Conservation (phyloP, 1,140 invertebrate genomes). For the Drosophila fuyamai region DNA sequence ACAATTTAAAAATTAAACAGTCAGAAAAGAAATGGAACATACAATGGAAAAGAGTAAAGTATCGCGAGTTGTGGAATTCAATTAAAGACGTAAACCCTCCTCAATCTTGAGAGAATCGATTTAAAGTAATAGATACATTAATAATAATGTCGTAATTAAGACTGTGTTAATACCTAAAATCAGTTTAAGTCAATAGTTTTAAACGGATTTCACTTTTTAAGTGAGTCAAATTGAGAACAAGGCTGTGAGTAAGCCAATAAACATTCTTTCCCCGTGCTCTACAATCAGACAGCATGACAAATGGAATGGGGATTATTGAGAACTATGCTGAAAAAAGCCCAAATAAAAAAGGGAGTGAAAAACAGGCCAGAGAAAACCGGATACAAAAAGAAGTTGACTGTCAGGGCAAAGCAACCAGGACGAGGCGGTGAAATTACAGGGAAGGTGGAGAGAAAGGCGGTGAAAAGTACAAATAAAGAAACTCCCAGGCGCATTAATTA, state of each 20-base stretch:
- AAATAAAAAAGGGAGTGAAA: conserved; percentile 3
- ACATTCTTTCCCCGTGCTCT: conserved; percentile 1
- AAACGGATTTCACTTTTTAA: not conserved
- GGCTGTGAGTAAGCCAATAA: conserved; percentile 11
- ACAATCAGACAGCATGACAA: conserved; percentile 30
- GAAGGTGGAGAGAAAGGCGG: not conserved
- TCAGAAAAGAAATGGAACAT: not conserved
- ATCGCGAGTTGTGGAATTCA: not conserved
- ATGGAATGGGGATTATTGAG: conserved; percentile 25
- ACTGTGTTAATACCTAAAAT: not conserved
- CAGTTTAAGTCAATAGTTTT: not conserved
- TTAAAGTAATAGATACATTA: not conserved
- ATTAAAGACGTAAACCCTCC: too few species aligned
- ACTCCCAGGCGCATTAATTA: conserved; percentile 79
- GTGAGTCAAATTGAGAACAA: conserved; percentile 1
- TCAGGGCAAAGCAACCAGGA: not conserved
- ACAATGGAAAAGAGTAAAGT: not conserved
- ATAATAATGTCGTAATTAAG: not conserved
- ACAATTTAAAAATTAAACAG: not conserved
- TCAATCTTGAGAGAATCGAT: not conserved
- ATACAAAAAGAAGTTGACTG: conserved; percentile 16
- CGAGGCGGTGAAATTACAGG: conserved; percentile 1
- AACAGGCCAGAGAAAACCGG: not conserved
- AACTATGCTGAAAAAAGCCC: conserved; percentile 19
- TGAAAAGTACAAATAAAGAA: conserved; percentile 39